Evolutionary conservation across 2,113 vertebrate genomes (phyloP).

Genomic region (Euleptes europaea): DNA sequence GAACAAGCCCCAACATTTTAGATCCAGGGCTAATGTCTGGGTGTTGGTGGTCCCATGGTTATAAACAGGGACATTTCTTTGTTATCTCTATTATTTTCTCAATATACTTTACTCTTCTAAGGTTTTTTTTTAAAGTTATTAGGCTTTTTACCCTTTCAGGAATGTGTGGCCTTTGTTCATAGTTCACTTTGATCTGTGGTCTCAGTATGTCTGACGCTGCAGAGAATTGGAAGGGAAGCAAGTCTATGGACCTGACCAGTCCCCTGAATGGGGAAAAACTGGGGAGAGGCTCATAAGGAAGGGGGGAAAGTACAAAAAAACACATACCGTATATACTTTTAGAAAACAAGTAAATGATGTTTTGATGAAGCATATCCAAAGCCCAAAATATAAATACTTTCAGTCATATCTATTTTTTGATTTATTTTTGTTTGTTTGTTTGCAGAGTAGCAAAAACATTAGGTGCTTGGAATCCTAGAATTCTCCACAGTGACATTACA

Average conservation of each 20-base stretch:
- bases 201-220: too few species aligned
- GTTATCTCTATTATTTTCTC: not conserved
- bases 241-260: not conserved
- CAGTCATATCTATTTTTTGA: not conserved
- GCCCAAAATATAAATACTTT: not conserved
- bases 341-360: not conserved
- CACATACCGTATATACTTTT: not conserved
- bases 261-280: not conserved
- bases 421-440: not conserved
- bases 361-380: not conserved
- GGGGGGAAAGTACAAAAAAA: not conserved
- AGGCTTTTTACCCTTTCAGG: not conserved
- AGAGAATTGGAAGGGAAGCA: not conserved
- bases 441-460: slow-evolving; percentile 5
- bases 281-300: not conserved
- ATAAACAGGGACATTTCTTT: not conserved
- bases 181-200: not conserved
- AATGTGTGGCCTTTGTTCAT: not conserved
- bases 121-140: not conserved
- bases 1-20: too few species aligned
- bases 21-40: too few species aligned
- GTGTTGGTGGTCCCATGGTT: not conserved
- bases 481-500: not conserved
- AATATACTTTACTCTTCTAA: not conserved
- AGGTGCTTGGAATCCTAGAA: slow-evolving; percentile 12